A percentile compares a stretch with the other conserved stretches of the same genome.
Conservation (phyloP, 2,888 invertebrate species). For the Drosophila meridiana region DNA sequence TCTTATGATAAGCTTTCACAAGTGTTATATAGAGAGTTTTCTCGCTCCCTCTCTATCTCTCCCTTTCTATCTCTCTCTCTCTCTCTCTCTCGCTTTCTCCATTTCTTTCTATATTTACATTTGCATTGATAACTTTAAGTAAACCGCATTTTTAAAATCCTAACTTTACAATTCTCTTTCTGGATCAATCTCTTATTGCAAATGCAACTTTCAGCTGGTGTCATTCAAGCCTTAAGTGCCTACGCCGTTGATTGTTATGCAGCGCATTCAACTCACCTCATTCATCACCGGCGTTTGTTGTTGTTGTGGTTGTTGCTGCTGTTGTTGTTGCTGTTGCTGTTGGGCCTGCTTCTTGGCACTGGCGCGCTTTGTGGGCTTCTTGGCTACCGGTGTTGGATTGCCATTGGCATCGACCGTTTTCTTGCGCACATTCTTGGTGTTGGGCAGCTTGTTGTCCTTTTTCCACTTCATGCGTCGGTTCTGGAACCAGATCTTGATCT, state of each 20-base stretch:
- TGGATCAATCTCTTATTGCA: not conserved
- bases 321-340: slow-evolving; percentile 58
- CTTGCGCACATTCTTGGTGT: slow-evolving; percentile 88
- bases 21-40: not conserved
- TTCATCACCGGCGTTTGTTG: slow-evolving; percentile 83
- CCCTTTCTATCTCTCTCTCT: no score
- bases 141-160: not conserved
- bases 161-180: not conserved
- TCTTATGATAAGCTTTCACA: not conserved
- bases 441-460: slow-evolving; percentile 88
- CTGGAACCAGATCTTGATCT: slow-evolving; percentile 96
- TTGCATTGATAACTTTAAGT: not conserved
- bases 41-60: not conserved
- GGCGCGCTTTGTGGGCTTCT: slow-evolving; percentile 83
- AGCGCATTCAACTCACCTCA: slow-evolving; percentile 81
- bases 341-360: slow-evolving; percentile 80
- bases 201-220: slow-evolving; percentile 33
- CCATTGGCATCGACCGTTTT: slow-evolving; percentile 86
- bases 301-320: slow-evolving; percentile 56
- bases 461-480: slow-evolving; percentile 94
- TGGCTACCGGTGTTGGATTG: slow-evolving; percentile 84
- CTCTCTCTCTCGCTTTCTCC: not conserved
- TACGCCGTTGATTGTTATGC: slow-evolving; percentile 44
- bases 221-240: slow-evolving; percentile 51
- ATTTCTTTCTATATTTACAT: not conserved